Evolutionary conservation across 2,888 invertebrate genomes (phyloP).

Genomic region (Laspeyria flexula): DNA sequence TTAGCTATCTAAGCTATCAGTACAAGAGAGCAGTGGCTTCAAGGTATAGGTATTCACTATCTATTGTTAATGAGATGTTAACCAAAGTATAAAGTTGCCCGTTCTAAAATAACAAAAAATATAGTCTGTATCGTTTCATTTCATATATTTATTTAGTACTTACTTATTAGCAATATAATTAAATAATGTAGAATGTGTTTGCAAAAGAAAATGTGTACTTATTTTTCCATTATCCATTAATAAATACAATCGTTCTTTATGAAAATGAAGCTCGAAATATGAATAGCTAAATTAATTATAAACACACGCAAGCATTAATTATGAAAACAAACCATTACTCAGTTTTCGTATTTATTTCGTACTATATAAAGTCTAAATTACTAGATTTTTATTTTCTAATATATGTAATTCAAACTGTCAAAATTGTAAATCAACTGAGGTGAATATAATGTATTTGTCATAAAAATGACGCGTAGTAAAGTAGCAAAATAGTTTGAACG

Average conservation of each 20-base stretch:
- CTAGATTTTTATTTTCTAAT: not conserved
- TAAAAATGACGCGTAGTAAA: too few relatives aligned
- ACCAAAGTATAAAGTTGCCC: too few relatives aligned
- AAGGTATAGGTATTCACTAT: too few relatives aligned
- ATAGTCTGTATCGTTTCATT: too few relatives aligned
- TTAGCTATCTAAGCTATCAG: too few relatives aligned
- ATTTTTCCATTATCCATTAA: slow-evolving; percentile 6
- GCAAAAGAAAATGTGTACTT: slow-evolving; percentile 3
- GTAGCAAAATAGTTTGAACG: too few relatives aligned
- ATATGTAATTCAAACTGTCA: not conserved
- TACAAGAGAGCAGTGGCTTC: too few relatives aligned
- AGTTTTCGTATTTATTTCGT: not conserved
- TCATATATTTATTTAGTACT: too few relatives aligned
- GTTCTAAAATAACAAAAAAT: too few relatives aligned
- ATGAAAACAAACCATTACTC: not conserved
- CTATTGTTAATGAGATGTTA: too few relatives aligned
- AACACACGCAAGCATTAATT: not conserved
- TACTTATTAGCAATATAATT: too few relatives aligned
- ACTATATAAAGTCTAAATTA: not conserved
- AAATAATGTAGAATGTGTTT: not conserved
- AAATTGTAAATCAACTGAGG: slow-evolving; percentile 7
- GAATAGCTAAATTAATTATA: not conserved
- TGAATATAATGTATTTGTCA: slow-evolving; percentile 30
- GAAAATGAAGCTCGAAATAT: not conserved
- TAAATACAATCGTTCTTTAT: not conserved